Evolutionary conservation across 2,888 invertebrate genomes (phyloP).

Genomic region (Synanthedon vespiformis): DNA sequence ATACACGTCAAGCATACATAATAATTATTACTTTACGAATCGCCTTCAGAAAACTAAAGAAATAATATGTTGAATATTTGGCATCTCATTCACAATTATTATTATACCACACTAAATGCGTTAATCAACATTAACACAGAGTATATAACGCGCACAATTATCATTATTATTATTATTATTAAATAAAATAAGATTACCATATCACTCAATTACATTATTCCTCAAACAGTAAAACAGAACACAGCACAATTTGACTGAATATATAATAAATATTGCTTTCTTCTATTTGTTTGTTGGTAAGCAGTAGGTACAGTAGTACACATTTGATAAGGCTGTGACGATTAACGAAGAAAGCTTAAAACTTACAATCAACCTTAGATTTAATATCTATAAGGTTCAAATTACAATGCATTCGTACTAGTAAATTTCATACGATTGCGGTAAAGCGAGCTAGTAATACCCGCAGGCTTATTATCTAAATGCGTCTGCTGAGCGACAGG

Average conservation of each 20-base stretch:
- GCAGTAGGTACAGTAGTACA: too few relatives aligned
- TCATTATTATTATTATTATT: constrained; percentile 9
- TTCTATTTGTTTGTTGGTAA: constrained; percentile 2
- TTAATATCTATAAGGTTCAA: too few relatives aligned
- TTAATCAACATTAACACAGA: constrained; percentile 30
- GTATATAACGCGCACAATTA: constrained; percentile 14
- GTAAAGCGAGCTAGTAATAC: too few relatives aligned
- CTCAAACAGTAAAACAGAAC: constrained; percentile 35
- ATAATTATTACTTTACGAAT: too few relatives aligned
- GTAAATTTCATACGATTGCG: too few relatives aligned
- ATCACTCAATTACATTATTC: constrained; percentile 36
- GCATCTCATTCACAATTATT: constrained; percentile 55
- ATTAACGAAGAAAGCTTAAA: too few relatives aligned
- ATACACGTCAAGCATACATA: constrained; percentile 2
- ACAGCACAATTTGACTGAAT: constrained; percentile 46
- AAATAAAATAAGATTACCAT: constrained; percentile 14
- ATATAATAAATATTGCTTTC: too few relatives aligned
- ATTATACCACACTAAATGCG: constrained; percentile 34
- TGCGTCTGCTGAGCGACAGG: too few relatives aligned
- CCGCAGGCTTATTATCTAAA: too few relatives aligned
- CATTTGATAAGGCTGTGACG: too few relatives aligned
- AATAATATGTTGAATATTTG: constrained; percentile 48
- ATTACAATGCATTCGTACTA: too few relatives aligned
- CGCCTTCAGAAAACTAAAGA: constrained; percentile 7
- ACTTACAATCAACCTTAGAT: too few relatives aligned